Conservation (phyloP, 2,797 vertebrate genomes). For the Ataeniobius toweri region DNA sequence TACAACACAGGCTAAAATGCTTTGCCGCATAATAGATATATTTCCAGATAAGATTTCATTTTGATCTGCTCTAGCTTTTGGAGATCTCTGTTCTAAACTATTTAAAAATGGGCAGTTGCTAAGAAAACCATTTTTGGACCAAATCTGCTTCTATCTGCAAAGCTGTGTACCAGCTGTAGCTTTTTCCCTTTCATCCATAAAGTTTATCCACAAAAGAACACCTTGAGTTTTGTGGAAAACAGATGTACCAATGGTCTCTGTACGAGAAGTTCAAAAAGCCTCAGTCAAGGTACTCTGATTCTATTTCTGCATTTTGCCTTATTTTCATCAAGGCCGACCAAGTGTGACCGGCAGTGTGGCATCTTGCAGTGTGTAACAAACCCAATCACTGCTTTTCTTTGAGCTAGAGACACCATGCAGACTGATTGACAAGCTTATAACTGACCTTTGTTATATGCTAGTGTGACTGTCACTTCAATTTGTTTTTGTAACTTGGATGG, state of each 20-base stretch:
- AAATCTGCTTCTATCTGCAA: not conserved
- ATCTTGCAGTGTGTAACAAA: not conserved
- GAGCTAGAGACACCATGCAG: not conserved
- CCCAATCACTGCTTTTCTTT: not conserved
- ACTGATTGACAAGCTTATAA: too few relatives aligned
- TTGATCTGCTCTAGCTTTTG: not conserved
- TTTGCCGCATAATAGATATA: too few relatives aligned
- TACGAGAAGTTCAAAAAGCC: conserved; percentile 1
- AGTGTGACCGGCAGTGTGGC: not conserved
- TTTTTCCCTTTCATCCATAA: not conserved
- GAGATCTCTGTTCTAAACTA: not conserved
- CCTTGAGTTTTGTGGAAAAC: conserved; percentile 27
- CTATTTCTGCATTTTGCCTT: not conserved
- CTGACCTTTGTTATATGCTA: too few relatives aligned
- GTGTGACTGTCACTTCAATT: not conserved
- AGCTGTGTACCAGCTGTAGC: conserved; percentile 30
- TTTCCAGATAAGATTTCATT: not conserved
- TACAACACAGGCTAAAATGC: too few relatives aligned
- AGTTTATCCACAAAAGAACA: conserved; percentile 26
- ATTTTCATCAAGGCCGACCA: not conserved
- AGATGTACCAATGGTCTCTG: conserved; percentile 22
- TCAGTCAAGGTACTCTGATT: not conserved
- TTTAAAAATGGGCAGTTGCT: not conserved
- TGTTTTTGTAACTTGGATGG: not conserved
- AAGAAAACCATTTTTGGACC: not conserved